phyloP scores from a whole-genome alignment of 37 sponge, comb jelly and placozoan species.

The Aphrocallistes beatrix region DNA sequence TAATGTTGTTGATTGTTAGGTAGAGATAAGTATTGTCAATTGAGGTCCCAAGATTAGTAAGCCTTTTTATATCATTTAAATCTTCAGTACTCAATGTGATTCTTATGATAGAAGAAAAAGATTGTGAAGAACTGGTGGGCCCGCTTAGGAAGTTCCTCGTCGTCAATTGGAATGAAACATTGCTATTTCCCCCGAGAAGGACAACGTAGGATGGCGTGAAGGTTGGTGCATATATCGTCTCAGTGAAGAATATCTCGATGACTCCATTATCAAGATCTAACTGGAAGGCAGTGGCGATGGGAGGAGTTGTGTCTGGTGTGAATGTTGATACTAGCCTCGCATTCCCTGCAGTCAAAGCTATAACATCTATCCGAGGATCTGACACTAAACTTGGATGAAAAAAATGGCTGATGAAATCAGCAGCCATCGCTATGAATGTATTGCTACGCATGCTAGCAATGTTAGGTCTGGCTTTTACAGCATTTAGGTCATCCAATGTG shows the following conservation, averaged over 20 bases:
- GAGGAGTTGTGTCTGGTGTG: slow-evolving; percentile 37
- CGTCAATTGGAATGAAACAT: background rate
- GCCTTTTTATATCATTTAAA: slow-evolving; percentile 61
- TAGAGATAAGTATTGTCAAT: slow-evolving; percentile 37
- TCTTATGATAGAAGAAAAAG: slow-evolving; percentile 14
- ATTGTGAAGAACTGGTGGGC: background rate
- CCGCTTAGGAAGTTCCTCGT: background rate
- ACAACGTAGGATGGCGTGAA: background rate
- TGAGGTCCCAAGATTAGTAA: slow-evolving; percentile 38
- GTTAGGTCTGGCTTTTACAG: slow-evolving; percentile 36
- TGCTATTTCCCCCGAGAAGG: background rate
- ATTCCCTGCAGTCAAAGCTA: slow-evolving; percentile 19
- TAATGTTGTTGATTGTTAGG: slow-evolving; percentile 31
- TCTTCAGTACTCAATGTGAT: slow-evolving; percentile 40
- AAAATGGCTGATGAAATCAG: background rate
- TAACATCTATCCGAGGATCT: slow-evolving; percentile 22
- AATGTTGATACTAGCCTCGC: slow-evolving; percentile 39
- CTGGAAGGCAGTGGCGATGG: slow-evolving; percentile 42
- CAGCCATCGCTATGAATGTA: slow-evolving; percentile 29
- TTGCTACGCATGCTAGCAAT: slow-evolving; percentile 42
- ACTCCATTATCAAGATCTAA: slow-evolving; percentile 40
- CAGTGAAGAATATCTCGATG: slow-evolving; percentile 57
- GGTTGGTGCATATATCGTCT: slow-evolving; percentile 30
- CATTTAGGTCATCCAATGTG: slow-evolving; percentile 49
- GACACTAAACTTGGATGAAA: background rate